Evolutionary conservation across 2,888 invertebrate species (phyloP).

Genomic region (Metellina segmentata): DNA sequence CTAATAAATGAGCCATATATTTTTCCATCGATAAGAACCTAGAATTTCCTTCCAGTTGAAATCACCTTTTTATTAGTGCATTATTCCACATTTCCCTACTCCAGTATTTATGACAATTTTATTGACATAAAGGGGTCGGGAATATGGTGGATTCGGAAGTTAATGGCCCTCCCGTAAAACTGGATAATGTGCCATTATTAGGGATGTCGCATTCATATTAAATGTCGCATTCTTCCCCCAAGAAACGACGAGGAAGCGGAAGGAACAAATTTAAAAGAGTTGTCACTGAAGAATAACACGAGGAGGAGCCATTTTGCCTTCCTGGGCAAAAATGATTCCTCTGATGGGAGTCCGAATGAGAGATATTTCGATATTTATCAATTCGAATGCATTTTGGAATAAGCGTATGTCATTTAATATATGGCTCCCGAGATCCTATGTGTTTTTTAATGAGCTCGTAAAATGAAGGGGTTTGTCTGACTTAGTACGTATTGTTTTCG

Average conservation of each 20-base stretch:
- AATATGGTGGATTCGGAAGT: slow-evolving; percentile 36
- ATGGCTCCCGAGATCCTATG: too few species aligned
- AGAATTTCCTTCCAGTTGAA: slow-evolving; percentile 7
- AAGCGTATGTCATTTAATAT: neutral
- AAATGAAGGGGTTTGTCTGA: neutral
- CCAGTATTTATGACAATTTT: slow-evolving; percentile 46
- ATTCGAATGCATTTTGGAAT: neutral
- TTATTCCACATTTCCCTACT: slow-evolving; percentile 21
- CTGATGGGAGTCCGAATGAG: slow-evolving; percentile 29
- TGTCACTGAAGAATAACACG: neutral
- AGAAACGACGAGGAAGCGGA: neutral
- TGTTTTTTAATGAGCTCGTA: neutral
- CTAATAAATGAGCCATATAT: slow-evolving; percentile 42
- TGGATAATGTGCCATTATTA: slow-evolving; percentile 52
- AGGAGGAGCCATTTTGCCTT: neutral
- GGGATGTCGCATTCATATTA: slow-evolving; percentile 48
- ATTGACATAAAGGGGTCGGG: slow-evolving; percentile 45
- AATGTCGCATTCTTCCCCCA: slow-evolving; percentile 20
- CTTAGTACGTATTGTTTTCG: neutral
- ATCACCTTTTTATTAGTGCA: slow-evolving; percentile 42
- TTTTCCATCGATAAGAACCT: slow-evolving; percentile 33
- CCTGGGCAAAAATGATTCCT: slow-evolving; percentile 7
- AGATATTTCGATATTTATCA: slow-evolving; percentile 19
- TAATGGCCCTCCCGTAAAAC: slow-evolving; percentile 48
- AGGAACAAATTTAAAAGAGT: slow-evolving; percentile 4